Evolutionary conservation across 2,888 invertebrate species (phyloP).

Genomic region (Plagiodera versicolora): DNA sequence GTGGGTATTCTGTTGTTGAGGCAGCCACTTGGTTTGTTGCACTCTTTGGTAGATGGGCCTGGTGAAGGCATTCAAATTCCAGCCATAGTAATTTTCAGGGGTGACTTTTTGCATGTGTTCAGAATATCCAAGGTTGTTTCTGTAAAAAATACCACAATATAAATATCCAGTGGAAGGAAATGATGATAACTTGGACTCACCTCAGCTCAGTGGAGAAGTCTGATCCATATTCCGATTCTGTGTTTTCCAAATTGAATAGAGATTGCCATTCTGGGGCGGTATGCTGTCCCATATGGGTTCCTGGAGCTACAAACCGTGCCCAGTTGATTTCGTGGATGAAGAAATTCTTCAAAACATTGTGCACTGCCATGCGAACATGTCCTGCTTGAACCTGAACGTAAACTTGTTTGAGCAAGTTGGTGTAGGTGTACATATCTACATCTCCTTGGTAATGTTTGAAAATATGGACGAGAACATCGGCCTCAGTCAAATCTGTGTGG

Average conservation of each 20-base stretch:
- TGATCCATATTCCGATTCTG: neutral
- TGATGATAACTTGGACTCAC: neutral
- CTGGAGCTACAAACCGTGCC: neutral
- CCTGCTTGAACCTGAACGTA: constrained; percentile 30
- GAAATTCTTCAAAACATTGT: constrained; percentile 21
- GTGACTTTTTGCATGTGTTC: neutral
- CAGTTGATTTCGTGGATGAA: neutral
- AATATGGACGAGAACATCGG: constrained; percentile 30
- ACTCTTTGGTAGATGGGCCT: neutral
- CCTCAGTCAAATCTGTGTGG: constrained; percentile 10
- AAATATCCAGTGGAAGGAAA: too few relatives aligned
- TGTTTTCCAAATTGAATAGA: neutral
- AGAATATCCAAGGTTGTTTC: neutral
- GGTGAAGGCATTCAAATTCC: neutral
- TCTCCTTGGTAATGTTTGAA: constrained; percentile 34
- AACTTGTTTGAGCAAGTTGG: constrained; percentile 32
- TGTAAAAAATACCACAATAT: neutral
- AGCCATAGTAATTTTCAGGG: neutral
- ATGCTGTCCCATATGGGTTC: neutral
- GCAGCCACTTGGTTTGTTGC: neutral
- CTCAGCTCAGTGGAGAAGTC: neutral
- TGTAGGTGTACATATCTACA: constrained; percentile 30
- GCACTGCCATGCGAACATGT: constrained; percentile 27
- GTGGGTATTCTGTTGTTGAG: neutral
- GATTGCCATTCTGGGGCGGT: neutral